Percentiles rank a stretch among this genome's conserved stretches.
Conservation (phyloP, 2,797 vertebrate species). For the Lepidocolaptes lacrymiger region DNA sequence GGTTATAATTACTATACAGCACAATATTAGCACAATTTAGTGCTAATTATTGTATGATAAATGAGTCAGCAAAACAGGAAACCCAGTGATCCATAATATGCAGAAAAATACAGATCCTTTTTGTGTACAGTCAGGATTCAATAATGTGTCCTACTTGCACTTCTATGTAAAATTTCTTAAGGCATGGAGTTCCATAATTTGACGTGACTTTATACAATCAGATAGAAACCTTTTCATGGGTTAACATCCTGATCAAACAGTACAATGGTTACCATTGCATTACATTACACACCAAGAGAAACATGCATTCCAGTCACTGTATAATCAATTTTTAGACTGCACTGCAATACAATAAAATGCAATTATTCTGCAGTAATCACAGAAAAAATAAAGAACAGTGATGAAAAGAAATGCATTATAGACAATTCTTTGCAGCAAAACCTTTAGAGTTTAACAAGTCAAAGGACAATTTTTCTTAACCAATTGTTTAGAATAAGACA, state of each 20-base stretch:
- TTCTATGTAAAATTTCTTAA: neutral
- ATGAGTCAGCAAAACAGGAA: slow-evolving; percentile 41
- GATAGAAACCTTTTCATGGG: neutral
- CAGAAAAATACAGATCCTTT: slow-evolving; percentile 49
- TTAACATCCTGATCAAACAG: neutral
- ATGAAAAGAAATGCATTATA: neutral
- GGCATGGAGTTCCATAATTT: neutral
- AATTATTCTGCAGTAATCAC: neutral
- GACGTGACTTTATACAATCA: neutral
- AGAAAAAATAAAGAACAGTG: neutral
- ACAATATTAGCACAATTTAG: neutral
- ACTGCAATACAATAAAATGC: neutral
- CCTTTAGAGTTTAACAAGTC: neutral
- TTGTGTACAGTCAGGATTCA: neutral
- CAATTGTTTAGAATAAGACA: neutral
- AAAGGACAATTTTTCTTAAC: neutral
- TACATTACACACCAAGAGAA: neutral
- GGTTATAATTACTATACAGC: slow-evolving; percentile 5
- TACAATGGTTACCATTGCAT: neutral
- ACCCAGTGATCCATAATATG: neutral
- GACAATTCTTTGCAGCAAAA: neutral
- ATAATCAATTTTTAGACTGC: neutral
- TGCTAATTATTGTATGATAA: neutral
- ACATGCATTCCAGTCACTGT: neutral
- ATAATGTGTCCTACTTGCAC: slow-evolving; percentile 8